Base-by-base conservation (phyloP, 23 tunicate species). In the Trididemnum miniatum region DNA sequence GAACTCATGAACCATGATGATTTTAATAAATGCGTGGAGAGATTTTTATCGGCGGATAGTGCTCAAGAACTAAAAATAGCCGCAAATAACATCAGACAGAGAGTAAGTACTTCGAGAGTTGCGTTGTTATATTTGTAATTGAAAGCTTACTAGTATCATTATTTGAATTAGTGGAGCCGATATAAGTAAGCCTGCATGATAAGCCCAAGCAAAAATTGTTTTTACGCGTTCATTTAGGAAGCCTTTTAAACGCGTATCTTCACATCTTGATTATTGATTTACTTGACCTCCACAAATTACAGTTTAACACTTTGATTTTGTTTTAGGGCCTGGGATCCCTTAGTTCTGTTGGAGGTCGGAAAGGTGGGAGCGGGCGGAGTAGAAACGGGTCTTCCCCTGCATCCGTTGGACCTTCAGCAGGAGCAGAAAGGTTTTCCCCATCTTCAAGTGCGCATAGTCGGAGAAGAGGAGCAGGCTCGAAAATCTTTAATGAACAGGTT, bases 271-370 rank as follows among this genome's bases (percentile, higher is more conserved):
- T n/a, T n/a, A n/a, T n/a, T n/a, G n/a, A n/a, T 44, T 44, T 9
- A 15, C 54, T 44, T 44, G 54, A 15, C 12, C 54, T 44, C 54
- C 15, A 15, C 54, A 44, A 15, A 9, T 15, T 15, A 7, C 12
- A 44, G 15, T 44, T 44, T 44, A 44, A 44, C 15, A 9, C 9
- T 44, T 44, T 20, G 18, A 0, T 71, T 35, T 51, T 82, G 5
- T 71, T 38, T 29, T 65, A 90, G 96, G 96, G 96, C 72, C 63
- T 85, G 26, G 96, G 96, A 5, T 52, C 96, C 0, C 37, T 81
- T 0, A 83, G 96, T 31, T 84, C 96, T 36, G 83, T 82, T 54
- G 96, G 86, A 27, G 31, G 78, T 1, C 66, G 84, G 24, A 89
- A 78, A 25, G 67, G 29, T 62, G 67, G 67, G 22, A 35, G 64